Percentiles rank a stretch among this genome's conserved stretches.
These are phyloP conservation scores for Phlogophora meticulosa DNA, from an alignment of 2,888 invertebrate species.

Conservation along the genomic window DNA sequence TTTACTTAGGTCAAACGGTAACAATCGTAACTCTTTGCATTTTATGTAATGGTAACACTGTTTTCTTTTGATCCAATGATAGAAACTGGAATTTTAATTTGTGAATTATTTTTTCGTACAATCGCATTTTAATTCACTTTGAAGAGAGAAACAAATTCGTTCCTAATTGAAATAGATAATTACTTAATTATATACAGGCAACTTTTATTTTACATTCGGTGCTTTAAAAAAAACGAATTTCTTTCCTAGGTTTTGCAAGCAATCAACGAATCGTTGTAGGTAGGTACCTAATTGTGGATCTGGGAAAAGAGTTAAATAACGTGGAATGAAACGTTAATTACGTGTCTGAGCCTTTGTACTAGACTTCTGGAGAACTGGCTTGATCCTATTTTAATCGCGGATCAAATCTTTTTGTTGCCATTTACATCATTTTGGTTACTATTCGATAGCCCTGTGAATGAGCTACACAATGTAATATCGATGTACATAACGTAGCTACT, in stretches of 20 bases:
- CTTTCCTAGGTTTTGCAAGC: not conserved
- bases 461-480: too few species aligned
- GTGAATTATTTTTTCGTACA: not conserved
- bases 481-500: too few species aligned
- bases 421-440: too few species aligned
- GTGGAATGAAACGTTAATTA: slow-evolving; percentile 70
- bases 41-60: not conserved
- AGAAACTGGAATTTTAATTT: slow-evolving; percentile 6
- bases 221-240: not conserved
- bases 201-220: not conserved
- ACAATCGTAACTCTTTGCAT: not conserved
- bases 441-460: too few species aligned
- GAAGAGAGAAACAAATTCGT: slow-evolving; percentile 7
- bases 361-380: slow-evolving; percentile 9
- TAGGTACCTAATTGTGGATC: slow-evolving; percentile 49
- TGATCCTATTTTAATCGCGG: slow-evolving; percentile 9
- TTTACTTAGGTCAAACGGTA: slow-evolving; percentile 1
- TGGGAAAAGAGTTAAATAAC: slow-evolving; percentile 68
- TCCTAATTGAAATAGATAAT: slow-evolving; percentile 18
- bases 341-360: slow-evolving; percentile 24
- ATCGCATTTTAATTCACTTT: slow-evolving; percentile 13
- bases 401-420: not conserved
- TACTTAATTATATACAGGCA: not conserved
- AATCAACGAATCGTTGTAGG: not conserved
- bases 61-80: not conserved